Evolutionary conservation across 2,888 invertebrate genomes (phyloP).

Genomic region (Eupithecia subumbrata): DNA sequence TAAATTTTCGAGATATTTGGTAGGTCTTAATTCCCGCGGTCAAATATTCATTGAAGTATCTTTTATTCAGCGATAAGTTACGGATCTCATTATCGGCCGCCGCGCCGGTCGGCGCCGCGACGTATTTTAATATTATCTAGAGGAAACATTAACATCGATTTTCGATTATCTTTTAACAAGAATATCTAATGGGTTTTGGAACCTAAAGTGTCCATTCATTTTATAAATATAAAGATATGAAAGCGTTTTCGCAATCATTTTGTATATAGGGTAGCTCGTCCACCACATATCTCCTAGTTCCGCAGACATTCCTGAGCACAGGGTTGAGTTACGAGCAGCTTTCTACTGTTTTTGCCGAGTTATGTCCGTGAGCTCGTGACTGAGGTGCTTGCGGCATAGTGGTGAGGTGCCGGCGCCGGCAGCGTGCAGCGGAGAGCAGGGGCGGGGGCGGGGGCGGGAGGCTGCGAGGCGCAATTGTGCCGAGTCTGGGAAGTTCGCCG

Average conservation of each 20-base stretch:
- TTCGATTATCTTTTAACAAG: conserved; percentile 17
- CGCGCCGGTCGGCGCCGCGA: not conserved
- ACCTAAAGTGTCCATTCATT: not conserved
- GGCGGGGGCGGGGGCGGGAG: too few species aligned
- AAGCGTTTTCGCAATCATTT: not conserved
- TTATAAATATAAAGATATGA: not conserved
- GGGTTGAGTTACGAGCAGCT: not conserved
- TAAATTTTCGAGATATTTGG: not conserved
- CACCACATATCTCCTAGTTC: not conserved
- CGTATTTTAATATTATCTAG: conserved; percentile 15
- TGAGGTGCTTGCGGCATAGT: not conserved
- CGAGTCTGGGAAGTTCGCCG: not conserved
- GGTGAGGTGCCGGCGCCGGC: not conserved
- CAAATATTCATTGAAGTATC: not conserved
- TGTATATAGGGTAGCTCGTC: not conserved
- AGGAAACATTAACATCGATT: conserved; percentile 22
- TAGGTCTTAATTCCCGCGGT: not conserved
- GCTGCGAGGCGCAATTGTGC: not conserved
- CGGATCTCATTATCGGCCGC: conserved; percentile 13
- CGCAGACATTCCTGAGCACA: not conserved
- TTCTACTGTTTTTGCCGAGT: not conserved
- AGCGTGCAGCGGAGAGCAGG: not conserved
- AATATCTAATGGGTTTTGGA: not conserved
- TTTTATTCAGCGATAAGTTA: conserved; percentile 16
- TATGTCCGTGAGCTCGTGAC: not conserved